Base-by-base conservation (phyloP, 2,888 invertebrate genomes). In the Gasteruption jaculator region DNA sequence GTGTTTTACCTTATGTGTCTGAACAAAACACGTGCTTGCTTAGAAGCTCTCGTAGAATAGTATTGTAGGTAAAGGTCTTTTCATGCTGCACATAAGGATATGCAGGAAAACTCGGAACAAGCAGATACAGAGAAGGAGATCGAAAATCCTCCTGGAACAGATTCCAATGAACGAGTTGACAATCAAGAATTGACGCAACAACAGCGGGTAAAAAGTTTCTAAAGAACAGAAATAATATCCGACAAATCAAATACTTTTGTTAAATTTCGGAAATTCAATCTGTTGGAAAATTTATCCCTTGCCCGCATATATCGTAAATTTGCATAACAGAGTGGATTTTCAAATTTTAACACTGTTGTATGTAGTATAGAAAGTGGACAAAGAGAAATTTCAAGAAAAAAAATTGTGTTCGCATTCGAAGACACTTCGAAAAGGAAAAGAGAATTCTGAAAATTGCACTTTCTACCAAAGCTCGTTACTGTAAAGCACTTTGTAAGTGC, bases 31-130 rank as follows among this genome's bases (percentile, higher is more conserved):
- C 21, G 30, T 30, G 42, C 25, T 31, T 11, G 29, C 38, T 65
- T 63, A 67, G 65, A 65, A 64, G 57, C 38, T 53, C 41, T 57
- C 52, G 65, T 70, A 70, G 69, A 61, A 58, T 68, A 69, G 68
- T 65, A 62, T 54, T 68, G 65, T 70, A 69, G 69, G 63, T 60
- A 60, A 62, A 63, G 61, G 60, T 69, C 62, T 69, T 70, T 69
- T 68, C 69, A 69, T 69, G 70, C 69, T 70, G 69, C 69, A 30
- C 56, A n/a, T n/a, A 60, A 41, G 64, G 60, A 66, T 62, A 60
- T 39, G 52, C 60, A 64, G 55, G 68, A 66, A 55, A 50, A 49
- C 43, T 53, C 45, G 54, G 61, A 58, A 53, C 53, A 53, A 50
- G 48, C 49, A 42, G 62, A 63, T 48, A 48, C 55, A 43, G 59